A percentile compares a stretch with the other conserved stretches of the same genome.
Evolutionary conservation across 2,113 vertebrate species (phyloP).

Genomic region (Mastomys natalensis): DNA sequence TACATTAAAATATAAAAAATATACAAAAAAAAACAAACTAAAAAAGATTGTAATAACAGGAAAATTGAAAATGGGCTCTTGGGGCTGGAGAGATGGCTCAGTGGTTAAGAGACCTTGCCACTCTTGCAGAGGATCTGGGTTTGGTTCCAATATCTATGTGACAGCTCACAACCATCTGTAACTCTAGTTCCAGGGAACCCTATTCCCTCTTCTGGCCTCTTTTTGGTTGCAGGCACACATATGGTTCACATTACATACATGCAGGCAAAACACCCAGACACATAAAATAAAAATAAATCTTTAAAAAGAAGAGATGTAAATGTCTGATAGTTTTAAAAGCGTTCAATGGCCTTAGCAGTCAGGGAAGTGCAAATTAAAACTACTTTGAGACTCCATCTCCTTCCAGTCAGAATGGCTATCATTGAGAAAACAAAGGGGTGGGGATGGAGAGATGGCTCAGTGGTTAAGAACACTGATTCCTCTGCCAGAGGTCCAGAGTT

Average conservation of each 20-base stretch:
- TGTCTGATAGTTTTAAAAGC: background rate
- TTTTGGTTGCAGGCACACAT: background rate
- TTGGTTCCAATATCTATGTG: background rate
- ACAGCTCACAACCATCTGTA: background rate
- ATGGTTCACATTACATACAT: background rate
- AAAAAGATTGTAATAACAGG: background rate
- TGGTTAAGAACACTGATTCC: no score
- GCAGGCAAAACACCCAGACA: background rate
- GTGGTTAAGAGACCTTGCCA: background rate
- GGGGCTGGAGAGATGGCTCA: background rate
- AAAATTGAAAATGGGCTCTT: background rate
- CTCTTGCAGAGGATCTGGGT: background rate
- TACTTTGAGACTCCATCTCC: background rate
- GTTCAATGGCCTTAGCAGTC: background rate
- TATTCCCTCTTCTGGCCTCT: background rate
- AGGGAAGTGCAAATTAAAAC: background rate
- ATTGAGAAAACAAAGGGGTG: background rate
- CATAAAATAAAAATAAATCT: background rate
- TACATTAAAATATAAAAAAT: no score
- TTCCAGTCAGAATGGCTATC: background rate
- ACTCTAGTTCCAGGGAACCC: background rate
- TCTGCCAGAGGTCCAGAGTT: no score
- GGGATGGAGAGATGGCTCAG: no score
- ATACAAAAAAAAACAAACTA: background rate
- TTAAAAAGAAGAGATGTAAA: background rate